Conservation (phyloP, 2,888 invertebrate species). For the Caradrina clavipalpis region DNA sequence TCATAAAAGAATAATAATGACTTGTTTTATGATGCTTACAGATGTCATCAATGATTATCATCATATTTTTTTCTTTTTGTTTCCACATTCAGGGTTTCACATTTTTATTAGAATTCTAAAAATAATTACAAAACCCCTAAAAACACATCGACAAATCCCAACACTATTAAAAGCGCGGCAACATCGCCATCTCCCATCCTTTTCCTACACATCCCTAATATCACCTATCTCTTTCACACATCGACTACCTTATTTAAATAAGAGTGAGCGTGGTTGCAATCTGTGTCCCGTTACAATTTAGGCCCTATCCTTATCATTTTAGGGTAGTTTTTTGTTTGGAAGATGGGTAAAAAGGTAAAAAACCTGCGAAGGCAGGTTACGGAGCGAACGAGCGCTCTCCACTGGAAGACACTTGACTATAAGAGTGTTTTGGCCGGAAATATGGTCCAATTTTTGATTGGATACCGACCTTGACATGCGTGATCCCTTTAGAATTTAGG, state of each 20-base stretch:
- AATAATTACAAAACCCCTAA: slow-evolving; percentile 31
- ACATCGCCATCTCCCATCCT: slow-evolving; percentile 80
- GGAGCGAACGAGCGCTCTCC: slow-evolving; percentile 75
- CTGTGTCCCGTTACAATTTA: slow-evolving; percentile 67
- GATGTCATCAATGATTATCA: no score
- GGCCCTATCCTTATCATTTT: slow-evolving; percentile 68
- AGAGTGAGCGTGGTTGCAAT: slow-evolving; percentile 82
- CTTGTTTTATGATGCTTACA: no score
- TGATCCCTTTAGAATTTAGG: slow-evolving; percentile 54
- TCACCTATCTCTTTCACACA: slow-evolving; percentile 79
- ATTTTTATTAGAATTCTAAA: not conserved
- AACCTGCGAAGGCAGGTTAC: slow-evolving; percentile 83
- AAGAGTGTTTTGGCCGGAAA: slow-evolving; percentile 85
- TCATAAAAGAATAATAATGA: not conserved
- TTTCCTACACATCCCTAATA: slow-evolving; percentile 78
- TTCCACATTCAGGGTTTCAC: not conserved
- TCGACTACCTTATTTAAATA: slow-evolving; percentile 90
- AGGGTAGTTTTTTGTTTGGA: slow-evolving; percentile 67
- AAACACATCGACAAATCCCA: slow-evolving; percentile 69
- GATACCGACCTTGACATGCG: slow-evolving; percentile 70
- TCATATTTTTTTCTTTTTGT: not conserved
- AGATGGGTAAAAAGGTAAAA: slow-evolving; percentile 76
- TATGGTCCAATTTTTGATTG: slow-evolving; percentile 78
- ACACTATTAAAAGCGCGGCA: slow-evolving; percentile 84
- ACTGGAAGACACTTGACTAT: slow-evolving; percentile 80